Evolutionary conservation across 2,113 vertebrate species (phyloP).

Genomic region (Ploceus nigricollis): DNA sequence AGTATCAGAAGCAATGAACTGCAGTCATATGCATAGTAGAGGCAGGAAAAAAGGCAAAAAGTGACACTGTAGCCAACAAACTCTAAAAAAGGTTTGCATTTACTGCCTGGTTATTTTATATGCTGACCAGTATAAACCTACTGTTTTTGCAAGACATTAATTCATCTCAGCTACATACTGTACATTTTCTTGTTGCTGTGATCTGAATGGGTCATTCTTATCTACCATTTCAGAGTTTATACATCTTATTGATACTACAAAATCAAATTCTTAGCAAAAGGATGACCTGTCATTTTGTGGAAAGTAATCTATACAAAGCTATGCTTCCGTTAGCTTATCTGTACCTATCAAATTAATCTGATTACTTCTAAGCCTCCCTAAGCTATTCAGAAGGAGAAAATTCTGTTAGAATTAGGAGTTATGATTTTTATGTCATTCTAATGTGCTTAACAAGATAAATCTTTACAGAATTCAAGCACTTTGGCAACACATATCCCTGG

Average conservation of each 20-base stretch:
- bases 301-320: neutral
- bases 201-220: neutral
- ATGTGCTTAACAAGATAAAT: constrained; percentile 37
- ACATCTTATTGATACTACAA: neutral
- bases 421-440: neutral
- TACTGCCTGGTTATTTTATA: neutral
- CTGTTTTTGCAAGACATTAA: neutral
- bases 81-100: neutral
- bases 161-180: neutral
- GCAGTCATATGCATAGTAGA: neutral
- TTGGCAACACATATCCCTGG: neutral
- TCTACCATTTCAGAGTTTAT: neutral
- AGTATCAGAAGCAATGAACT: neutral
- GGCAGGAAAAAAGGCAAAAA: neutral
- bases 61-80: neutral
- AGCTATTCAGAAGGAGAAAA: neutral
- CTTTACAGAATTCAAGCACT: neutral
- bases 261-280: neutral
- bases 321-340: neutral
- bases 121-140: neutral
- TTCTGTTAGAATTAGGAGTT: neutral
- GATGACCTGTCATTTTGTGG: neutral
- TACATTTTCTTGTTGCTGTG: neutral
- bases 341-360: neutral
- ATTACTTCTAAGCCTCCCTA: neutral